Percentiles rank a stretch among this genome's conserved stretches.
phyloP scores from a whole-genome alignment of 1,140 invertebrate species.

The Megalopta genalis region DNA sequence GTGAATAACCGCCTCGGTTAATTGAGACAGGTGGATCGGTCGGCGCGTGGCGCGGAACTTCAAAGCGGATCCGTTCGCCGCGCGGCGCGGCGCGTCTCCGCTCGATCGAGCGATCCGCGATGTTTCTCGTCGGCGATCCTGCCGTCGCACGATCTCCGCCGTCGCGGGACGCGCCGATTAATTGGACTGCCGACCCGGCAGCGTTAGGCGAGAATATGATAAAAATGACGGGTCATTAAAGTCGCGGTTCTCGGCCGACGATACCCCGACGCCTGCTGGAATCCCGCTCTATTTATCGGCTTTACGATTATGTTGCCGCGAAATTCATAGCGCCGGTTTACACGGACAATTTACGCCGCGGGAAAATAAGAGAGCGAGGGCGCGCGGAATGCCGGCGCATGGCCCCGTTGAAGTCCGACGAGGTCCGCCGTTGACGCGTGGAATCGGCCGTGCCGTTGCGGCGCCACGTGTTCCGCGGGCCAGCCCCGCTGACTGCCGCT shows the following conservation, averaged over 20 bases:
- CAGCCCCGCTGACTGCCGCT: background rate
- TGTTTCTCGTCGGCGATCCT: background rate
- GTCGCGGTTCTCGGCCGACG: background rate
- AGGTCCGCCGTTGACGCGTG: constrained; percentile 21
- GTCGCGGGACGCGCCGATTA: constrained; percentile 43
- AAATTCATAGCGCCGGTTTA: constrained; percentile 54
- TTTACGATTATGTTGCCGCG: constrained; percentile 53
- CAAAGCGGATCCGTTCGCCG: background rate
- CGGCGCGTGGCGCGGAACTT: constrained; percentile 15
- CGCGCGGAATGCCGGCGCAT: constrained; percentile 10
- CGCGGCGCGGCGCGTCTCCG: background rate
- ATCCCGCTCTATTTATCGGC: constrained; percentile 61
- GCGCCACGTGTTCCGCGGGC: constrained; percentile 17
- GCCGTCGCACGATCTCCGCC: constrained; percentile 9
- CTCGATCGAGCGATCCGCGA: no score
- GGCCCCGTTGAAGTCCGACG: constrained; percentile 21
- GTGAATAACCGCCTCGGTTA: constrained; percentile 25
- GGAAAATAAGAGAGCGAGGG: constrained; percentile 14
- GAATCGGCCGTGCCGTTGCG: constrained; percentile 2
- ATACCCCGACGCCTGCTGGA: constrained; percentile 32
- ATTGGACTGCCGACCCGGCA: background rate
- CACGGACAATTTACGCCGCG: constrained; percentile 32
- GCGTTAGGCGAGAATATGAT: constrained; percentile 55
- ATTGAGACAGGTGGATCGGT: constrained; percentile 45
- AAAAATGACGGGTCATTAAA: constrained; percentile 49